phyloP scores from a whole-genome alignment of 2,888 invertebrate genomes.

The Drosophila affinis region DNA sequence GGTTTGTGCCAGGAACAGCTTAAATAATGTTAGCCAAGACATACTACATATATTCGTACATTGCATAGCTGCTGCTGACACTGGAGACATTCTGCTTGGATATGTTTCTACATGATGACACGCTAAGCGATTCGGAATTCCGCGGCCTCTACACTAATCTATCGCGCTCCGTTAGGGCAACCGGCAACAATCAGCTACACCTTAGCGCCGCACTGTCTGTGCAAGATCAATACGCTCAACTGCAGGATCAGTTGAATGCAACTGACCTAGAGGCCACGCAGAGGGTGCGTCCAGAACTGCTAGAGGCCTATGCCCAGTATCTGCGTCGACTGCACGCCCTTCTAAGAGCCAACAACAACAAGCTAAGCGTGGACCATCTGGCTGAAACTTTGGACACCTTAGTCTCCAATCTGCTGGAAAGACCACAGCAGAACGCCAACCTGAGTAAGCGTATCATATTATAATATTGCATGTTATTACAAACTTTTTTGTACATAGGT shows the following conservation, averaged over 20 bases:
- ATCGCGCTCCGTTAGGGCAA: constrained; percentile 43
- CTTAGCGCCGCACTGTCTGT: constrained; percentile 25
- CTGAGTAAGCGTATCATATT: constrained; percentile 30
- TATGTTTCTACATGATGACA: constrained; percentile 49
- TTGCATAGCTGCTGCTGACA: constrained; percentile 43
- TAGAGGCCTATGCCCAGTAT: constrained; percentile 35
- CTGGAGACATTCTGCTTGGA: constrained; percentile 47
- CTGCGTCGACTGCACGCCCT: constrained; percentile 44
- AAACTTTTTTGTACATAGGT: constrained; percentile 20
- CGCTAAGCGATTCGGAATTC: constrained; percentile 46
- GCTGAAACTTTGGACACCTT: constrained; percentile 44
- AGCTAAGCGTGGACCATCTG: constrained; percentile 31
- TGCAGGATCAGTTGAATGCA: constrained; percentile 15
- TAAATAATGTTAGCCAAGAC: neutral
- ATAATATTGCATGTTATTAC: neutral
- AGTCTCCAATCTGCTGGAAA: constrained; percentile 34
- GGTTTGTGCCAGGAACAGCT: constrained; percentile 17
- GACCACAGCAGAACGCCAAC: constrained; percentile 1
- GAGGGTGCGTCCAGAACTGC: neutral
- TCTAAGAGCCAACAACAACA: constrained; percentile 44
- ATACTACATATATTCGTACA: neutral
- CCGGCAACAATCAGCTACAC: constrained; percentile 45
- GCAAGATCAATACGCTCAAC: constrained; percentile 18
- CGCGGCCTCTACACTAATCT: constrained; percentile 45
- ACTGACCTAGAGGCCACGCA: neutral